phyloP scores from a whole-genome alignment of 2,888 invertebrate genomes.

The Dugesia japonica region DNA sequence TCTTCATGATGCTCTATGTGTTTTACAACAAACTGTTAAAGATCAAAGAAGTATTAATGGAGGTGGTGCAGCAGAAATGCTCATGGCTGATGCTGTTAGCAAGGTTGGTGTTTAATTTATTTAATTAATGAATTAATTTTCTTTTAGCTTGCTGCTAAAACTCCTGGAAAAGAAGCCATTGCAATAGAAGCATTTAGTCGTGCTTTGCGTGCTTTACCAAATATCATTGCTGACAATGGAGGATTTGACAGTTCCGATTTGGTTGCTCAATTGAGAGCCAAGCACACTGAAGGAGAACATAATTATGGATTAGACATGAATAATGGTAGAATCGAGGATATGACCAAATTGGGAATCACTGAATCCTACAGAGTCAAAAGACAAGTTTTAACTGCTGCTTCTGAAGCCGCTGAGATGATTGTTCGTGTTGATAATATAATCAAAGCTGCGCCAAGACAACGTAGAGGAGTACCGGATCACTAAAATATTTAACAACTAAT shows the following conservation, averaged over 20 bases:
- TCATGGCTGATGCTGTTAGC: conserved; percentile 79
- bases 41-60: conserved; percentile 35
- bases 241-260: conserved; percentile 91
- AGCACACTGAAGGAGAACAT: conserved; percentile 65
- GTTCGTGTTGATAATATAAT: conserved; percentile 91
- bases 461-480: conserved; percentile 44
- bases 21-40: conserved; percentile 72
- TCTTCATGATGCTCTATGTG: conserved; percentile 90
- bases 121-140: conserved; percentile 42
- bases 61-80: conserved; percentile 68
- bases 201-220: conserved; percentile 69
- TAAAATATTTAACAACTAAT: not conserved
- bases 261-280: conserved; percentile 73
- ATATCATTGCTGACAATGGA: conserved; percentile 90
- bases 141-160: conserved; percentile 60
- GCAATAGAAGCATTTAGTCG: conserved; percentile 85
- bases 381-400: conserved; percentile 77
- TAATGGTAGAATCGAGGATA: conserved; percentile 68
- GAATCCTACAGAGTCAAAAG: conserved; percentile 92
- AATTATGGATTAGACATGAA: conserved; percentile 75
- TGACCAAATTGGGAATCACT: conserved; percentile 74
- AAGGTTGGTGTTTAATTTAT: not conserved
- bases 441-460: conserved; percentile 56
- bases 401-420: conserved; percentile 97
- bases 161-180: conserved; percentile 85